Base-by-base conservation (phyloP, 2,113 vertebrate genomes). In the Piprites chloris region DNA sequence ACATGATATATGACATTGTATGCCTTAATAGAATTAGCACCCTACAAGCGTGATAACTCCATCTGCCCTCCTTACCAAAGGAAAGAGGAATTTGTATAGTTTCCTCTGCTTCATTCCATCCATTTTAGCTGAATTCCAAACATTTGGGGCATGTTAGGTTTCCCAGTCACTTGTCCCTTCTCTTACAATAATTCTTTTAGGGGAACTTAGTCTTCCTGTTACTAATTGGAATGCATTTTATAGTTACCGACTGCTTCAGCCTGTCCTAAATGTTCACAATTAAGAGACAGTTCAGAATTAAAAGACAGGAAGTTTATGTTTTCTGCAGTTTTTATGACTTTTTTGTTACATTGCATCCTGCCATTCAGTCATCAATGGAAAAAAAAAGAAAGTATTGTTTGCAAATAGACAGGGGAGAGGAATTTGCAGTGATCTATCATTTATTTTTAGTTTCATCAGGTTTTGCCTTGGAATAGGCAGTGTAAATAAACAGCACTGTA, bases 271-370 rank as follows among this genome's bases (percentile, higher is more conserved):
- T 12, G 17, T 46, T 76, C 49, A 69, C 24, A 76, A 68, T 32
- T 41, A 67, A 82, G 47, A 62, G 62, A 24, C 53, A 28, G 68
- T 47, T 80, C 32, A 73, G 69, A 72, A 95, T 79, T 75, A 93
- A 78, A 30, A 76, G 53, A 68, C 2, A 0, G 62, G 81, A 96
- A 95, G 49, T 66, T 89, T 74, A 74, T 3, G 1, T 42, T 63
- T 93, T 94, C 82, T 65, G 23, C 14, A 63, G 20, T 50, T 90
- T 94, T 87, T 39, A 44, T 68, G 7, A 61, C 50, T 62, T 75
- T 75, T 85, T 93, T 85, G 83, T 93, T 89, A 42, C 21, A 27
- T 73, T 90, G n/a, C 62, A 85, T 90, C 83, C 85, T 95, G 53
- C 32, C 35, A 39, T 85, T 94, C 77, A 85, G 50, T 76, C 9